Base-by-base conservation (phyloP, 2,113 vertebrate species). In the Crypturellus undulatus region DNA sequence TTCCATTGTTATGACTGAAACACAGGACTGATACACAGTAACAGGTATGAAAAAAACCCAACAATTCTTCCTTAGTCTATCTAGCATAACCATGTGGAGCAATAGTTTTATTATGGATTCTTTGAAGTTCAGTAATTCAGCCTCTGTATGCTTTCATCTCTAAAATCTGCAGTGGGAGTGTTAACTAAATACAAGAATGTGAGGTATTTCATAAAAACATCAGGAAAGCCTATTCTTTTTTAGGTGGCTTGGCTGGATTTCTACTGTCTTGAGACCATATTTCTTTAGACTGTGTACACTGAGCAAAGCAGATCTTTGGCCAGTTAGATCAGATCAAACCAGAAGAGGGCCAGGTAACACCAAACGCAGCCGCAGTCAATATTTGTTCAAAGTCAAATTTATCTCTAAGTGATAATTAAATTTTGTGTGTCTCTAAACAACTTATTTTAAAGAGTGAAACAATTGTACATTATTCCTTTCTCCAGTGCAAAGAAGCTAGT, bases 271-370 rank as follows among this genome's bases (percentile, higher is more conserved):
- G 1, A 12, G 10, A 3, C 20, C 8, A 1, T 47, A 49, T 58
- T 76, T 84, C 42, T n/a, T 12, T 26, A 32, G n/a, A 71, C 68
- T 84, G 68, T 2, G 0, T 17, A 14, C 13, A 7, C 21, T 25
- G 34, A 68, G 7, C 1, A 2, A 10, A 87, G 40, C 8, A 56
- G 64, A 43, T 36, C 1, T 17, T 58, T 56, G 64, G 26, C 8
- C 12, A 12, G 45, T 56, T 63, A 59, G 32, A 12, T 79, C 67
- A 58, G 13, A 30, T 72, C 34, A 69, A 65, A 52, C 70, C 92
- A 96, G 75, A 81, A 94, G 93, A 94, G 78, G 87, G 81, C 56
- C 70, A 60, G 30, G 5, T 72, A 81, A 4, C 19, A 62, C 32
- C 49, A 93, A 78, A 45, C 54, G 40, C 20, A 84, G 72, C 32